A percentile compares a stretch with the other conserved stretches of the same genome.
Evolutionary conservation across 2,113 vertebrate species (phyloP).

Genomic region (Australoheros scitulus): DNA sequence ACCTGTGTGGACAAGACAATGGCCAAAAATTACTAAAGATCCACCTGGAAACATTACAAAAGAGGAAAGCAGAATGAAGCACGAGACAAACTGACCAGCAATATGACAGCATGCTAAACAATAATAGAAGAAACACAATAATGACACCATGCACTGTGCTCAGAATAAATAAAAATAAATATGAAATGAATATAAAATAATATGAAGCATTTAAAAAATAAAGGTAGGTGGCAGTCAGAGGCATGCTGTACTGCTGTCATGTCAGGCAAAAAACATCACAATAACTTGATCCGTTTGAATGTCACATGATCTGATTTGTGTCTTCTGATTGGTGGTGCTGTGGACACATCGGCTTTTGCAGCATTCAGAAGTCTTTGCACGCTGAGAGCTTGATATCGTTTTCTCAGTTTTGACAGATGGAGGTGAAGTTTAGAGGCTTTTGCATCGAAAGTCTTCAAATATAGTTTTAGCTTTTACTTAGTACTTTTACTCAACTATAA

Average conservation of each 20-base stretch:
- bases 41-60: too few relatives aligned
- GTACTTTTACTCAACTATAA: not conserved
- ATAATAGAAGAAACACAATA: not conserved
- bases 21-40: not conserved
- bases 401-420: not conserved
- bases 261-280: not conserved
- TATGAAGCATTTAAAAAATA: not conserved
- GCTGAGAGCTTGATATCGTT: not conserved
- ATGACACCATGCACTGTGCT: not conserved
- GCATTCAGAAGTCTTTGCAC: accelerated
- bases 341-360: not conserved
- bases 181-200: not conserved
- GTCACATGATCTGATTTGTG: not conserved
- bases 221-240: too few relatives aligned
- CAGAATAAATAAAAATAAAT: not conserved
- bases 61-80: too few relatives aligned
- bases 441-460: too few relatives aligned
- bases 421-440: not conserved
- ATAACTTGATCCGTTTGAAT: not conserved
- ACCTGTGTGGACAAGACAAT: not conserved
- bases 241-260: not conserved
- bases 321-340: not conserved
- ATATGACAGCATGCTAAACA: not conserved
- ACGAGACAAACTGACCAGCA: not conserved
- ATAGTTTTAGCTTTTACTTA: too few relatives aligned